A percentile compares a stretch with the other conserved stretches of the same genome.
These are phyloP conservation scores for Fregata magnificens DNA, from an alignment of 2,113 vertebrate genomes.

Conservation along the genomic window DNA sequence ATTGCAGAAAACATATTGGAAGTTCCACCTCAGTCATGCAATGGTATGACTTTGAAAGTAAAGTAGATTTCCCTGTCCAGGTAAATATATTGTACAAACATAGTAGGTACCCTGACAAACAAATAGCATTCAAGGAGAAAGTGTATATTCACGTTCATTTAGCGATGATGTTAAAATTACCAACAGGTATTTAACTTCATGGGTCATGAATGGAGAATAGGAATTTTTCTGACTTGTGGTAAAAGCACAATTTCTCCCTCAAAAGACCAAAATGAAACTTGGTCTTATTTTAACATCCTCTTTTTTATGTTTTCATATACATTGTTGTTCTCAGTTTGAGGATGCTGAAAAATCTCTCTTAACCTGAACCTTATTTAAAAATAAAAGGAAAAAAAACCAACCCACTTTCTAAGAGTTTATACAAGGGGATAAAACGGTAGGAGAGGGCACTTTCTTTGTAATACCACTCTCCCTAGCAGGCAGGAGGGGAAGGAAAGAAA, in stretches of 20 bases:
- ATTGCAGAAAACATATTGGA: background rate
- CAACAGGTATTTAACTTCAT: background rate
- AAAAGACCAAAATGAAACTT: background rate
- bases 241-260: background rate
- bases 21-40: background rate
- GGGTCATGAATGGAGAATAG: background rate
- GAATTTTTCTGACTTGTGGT: background rate
- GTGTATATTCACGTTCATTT: background rate
- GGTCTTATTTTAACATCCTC: background rate
- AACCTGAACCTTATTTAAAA: background rate
- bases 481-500: background rate
- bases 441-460: background rate
- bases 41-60: background rate
- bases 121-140: constrained; percentile 20
- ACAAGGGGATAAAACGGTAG: background rate
- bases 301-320: background rate
- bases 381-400: background rate
- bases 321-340: background rate
- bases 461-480: background rate
- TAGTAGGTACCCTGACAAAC: background rate
- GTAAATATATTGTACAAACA: constrained; percentile 32
- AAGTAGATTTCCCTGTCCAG: background rate
- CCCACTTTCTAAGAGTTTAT: background rate
- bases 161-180: background rate
- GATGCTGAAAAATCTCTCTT: background rate